Base-by-base conservation (phyloP, 2,797 vertebrate species). In the Pachyuromys duprasi region DNA sequence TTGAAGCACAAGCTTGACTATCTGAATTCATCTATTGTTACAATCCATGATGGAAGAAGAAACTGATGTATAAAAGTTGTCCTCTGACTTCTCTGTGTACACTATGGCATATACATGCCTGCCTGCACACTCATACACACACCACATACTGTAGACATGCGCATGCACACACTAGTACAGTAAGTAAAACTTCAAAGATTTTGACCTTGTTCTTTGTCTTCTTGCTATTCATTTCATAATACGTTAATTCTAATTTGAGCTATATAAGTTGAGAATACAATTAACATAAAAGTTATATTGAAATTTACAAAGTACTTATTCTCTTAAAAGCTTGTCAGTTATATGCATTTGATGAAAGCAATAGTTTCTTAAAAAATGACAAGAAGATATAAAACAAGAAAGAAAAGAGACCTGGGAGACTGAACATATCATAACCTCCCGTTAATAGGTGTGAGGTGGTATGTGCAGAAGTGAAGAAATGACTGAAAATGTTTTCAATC, bases 271-370 rank as follows among this genome's bases (percentile, higher is more conserved):
- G 78, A 94, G 31, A 5, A 33, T 69, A 45, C 26, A 75, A 45
- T 33, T 84, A 49, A 26, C 49, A 75, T 95, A 55, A 2, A 94
- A 75, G 86, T 90, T 79, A 72, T 78, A 80, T 33, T 79, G 74
- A 92, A 89, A 69, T 88, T 86, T 93, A 88, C 0, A 78, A 76
- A 65, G 45, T 91, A 11, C 33, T 95, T 92, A 55, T 18, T 49
- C 0, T 90, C 78, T 90, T 82, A 55, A 80, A 74, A 96, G 11
- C 33, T n/a, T 72, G 8, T 86, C 18, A 91, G 74, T 69, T 95
- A 82, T 39, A 57, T 92, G 80, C 94, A 55, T 39, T 83, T 94
- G 74, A 74, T 94, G 53, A 96, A 87, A 90, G 28, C 31, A 83
- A 0, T 74, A 12, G 5, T 91, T 90, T 93, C 89, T 89, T 94